Conservation (phyloP, 2,113 vertebrate species). For the Ailurus styani region DNA sequence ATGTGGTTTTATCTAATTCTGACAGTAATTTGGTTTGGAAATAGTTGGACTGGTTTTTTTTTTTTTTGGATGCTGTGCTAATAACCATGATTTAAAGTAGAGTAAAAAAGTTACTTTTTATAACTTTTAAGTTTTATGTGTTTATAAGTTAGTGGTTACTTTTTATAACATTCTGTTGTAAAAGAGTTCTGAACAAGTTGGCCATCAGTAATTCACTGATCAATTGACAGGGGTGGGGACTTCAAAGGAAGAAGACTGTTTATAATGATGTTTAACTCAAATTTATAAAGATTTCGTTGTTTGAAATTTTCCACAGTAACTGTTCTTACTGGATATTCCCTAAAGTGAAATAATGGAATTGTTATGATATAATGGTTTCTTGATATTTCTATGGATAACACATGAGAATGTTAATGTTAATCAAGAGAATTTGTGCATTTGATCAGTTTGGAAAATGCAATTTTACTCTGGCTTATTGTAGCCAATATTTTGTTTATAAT, state of each 20-base stretch:
- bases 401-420: conserved; percentile 29
- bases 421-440: conserved; percentile 10
- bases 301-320: conserved; percentile 21
- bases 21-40: conserved; percentile 32
- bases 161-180: not conserved
- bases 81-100: conserved; percentile 8
- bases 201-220: not conserved
- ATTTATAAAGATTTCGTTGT: conserved; percentile 45
- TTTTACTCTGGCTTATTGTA: not conserved
- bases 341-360: conserved; percentile 13
- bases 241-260: not conserved
- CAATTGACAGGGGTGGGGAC: not conserved
- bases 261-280: not conserved
- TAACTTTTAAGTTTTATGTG: not conserved
- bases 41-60: not conserved
- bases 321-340: conserved; percentile 43
- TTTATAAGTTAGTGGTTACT: conserved; percentile 29
- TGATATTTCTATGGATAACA: not conserved
- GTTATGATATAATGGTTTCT: not conserved
- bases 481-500: conserved; percentile 26
- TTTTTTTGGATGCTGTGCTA: conserved; percentile 22
- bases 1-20: conserved; percentile 23
- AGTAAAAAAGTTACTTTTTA: not conserved
- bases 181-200: conserved; percentile 3
- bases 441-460: not conserved